A percentile compares a stretch with the other conserved stretches of the same genome.
These are phyloP conservation scores for Rotaria sp. DNA, from an alignment of 2,888 invertebrate species.

Conservation along the genomic window DNA sequence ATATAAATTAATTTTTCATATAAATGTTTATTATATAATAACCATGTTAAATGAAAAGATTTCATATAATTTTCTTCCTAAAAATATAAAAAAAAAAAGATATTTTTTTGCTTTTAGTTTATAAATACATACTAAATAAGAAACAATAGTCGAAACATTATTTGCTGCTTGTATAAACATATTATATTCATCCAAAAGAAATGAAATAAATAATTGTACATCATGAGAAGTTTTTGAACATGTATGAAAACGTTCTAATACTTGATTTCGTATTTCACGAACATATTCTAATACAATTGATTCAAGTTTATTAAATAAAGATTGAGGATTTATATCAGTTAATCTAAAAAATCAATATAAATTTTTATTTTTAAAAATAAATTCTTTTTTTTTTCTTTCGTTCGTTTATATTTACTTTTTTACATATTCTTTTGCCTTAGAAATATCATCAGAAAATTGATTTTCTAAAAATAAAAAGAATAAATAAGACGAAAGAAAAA, in stretches of 20 bases:
- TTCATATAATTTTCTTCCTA: constrained; percentile 21
- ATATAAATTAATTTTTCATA: constrained; percentile 23
- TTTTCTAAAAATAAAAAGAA: background rate
- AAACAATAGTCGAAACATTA: background rate
- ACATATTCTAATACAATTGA: constrained; percentile 21
- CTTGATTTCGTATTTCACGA: constrained; percentile 24
- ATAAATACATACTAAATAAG: constrained; percentile 5
- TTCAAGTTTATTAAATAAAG: constrained; percentile 24
- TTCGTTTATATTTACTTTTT: no score
- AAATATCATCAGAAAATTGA: background rate
- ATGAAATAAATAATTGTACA: constrained; percentile 26
- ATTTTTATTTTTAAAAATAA: background rate
- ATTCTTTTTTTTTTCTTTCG: background rate
- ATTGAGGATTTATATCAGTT: background rate
- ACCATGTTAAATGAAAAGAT: background rate
- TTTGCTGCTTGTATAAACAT: constrained; percentile 5
- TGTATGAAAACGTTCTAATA: constrained; percentile 26
- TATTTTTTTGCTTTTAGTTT: background rate
- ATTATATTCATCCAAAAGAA: constrained; percentile 8
- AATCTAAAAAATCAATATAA: background rate
- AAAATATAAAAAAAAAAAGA: background rate
- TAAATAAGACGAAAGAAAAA: background rate
- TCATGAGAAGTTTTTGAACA: constrained; percentile 29
- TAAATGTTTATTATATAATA: constrained; percentile 23
- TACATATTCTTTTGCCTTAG: constrained; percentile 2